These are phyloP conservation scores for Carollia perspicillata DNA, from an alignment of 2,113 vertebrate species.

Conservation along the genomic window DNA sequence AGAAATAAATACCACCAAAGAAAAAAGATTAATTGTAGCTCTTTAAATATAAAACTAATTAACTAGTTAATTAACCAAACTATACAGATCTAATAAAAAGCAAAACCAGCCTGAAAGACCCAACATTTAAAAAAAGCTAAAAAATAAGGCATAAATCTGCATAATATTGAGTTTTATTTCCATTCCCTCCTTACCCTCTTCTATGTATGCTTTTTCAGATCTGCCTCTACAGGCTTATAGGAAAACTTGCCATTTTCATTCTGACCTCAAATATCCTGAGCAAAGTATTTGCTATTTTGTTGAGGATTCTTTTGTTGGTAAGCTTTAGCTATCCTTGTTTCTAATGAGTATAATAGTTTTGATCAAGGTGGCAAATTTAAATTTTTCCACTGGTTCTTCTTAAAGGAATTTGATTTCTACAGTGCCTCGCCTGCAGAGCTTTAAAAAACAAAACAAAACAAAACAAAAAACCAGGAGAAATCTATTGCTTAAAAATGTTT, in stretches of 20 bases:
- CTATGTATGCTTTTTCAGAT: constrained; percentile 49
- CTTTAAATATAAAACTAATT: constrained; percentile 81
- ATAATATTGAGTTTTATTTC: constrained; percentile 78
- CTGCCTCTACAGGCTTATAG: constrained; percentile 49
- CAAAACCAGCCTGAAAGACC: constrained; percentile 82
- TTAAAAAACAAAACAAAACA: neutral
- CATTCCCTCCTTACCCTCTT: constrained; percentile 62
- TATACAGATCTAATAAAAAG: constrained; percentile 83
- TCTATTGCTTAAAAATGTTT: constrained; percentile 50
- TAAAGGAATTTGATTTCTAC: constrained; percentile 45
- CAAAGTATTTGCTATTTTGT: neutral
- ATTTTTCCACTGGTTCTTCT: constrained; percentile 47
- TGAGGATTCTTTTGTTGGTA: neutral
- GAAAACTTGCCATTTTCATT: constrained; percentile 39
- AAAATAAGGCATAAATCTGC: constrained; percentile 85
- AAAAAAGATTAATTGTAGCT: constrained; percentile 83
- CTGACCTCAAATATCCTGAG: neutral
- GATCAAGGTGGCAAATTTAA: constrained; percentile 32
- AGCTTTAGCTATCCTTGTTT: neutral
- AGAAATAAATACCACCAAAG: constrained; percentile 93
- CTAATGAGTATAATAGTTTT: neutral
- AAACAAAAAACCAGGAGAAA: constrained; percentile 7
- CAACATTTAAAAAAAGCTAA: constrained; percentile 80
- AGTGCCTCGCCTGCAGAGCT: constrained; percentile 53
- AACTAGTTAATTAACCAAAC: constrained; percentile 81